These are phyloP conservation scores for Hemicordylus capensis DNA, from an alignment of 2,113 vertebrate genomes.

Conservation along the genomic window DNA sequence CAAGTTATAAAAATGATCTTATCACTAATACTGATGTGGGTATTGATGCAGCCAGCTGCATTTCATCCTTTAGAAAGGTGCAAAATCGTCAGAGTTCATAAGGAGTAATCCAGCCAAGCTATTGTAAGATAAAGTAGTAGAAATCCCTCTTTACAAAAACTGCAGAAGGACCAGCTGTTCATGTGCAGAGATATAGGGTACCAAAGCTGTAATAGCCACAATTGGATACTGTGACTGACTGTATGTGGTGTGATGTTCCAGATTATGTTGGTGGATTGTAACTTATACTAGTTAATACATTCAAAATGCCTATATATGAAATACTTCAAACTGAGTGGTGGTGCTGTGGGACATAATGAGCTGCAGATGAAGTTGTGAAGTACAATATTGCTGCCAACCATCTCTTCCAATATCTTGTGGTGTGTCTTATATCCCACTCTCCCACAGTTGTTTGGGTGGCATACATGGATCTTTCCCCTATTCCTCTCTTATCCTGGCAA, in stretches of 20 bases:
- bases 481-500: background rate
- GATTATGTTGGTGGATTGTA: background rate
- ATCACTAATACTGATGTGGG: background rate
- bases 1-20: background rate
- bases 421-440: background rate
- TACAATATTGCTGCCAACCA: background rate
- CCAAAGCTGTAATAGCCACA: background rate
- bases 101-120: background rate
- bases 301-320: too few relatives aligned
- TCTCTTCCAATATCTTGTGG: background rate
- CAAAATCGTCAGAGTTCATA: background rate
- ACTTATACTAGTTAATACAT: background rate
- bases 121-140: background rate
- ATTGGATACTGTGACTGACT: background rate
- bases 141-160: background rate
- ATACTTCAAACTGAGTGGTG: background rate
- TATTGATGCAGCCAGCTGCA: background rate
- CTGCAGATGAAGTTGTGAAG: background rate
- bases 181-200: background rate
- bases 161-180: background rate
- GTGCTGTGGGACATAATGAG: background rate
- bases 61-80: background rate
- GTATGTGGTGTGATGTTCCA: background rate
- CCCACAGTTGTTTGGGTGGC: background rate
- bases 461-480: background rate